Conservation (phyloP, 2,113 vertebrate species). For the Climacteris rufus region DNA sequence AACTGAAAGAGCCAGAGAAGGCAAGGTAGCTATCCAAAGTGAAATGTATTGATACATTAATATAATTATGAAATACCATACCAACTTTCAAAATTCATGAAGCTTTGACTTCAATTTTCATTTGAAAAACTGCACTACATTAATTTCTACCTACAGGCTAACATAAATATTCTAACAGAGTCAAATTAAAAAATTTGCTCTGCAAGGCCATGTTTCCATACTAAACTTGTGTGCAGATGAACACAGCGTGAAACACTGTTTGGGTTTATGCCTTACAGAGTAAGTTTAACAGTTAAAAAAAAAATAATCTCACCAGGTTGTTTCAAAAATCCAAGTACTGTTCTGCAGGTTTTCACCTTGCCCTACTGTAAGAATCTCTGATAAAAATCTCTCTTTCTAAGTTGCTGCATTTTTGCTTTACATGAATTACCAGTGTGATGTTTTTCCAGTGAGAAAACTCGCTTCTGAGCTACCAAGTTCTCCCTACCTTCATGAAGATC, state of each 20-base stretch:
- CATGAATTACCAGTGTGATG: neutral
- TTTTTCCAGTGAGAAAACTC: neutral
- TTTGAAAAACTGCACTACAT: fast-evolving
- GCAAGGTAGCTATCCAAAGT: neutral
- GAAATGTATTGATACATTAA: neutral
- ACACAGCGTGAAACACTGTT: neutral
- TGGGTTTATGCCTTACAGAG: neutral
- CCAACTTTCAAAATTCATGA: neutral
- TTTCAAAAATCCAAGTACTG: neutral
- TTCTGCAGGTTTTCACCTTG: neutral
- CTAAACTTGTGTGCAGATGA: neutral
- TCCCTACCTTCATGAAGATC: neutral
- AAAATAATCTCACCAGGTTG: neutral
- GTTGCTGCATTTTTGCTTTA: neutral
- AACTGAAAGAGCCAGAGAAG: neutral
- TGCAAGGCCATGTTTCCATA: neutral
- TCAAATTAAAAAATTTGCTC: neutral
- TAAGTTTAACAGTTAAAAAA: neutral
- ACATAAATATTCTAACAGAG: neutral
- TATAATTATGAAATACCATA: neutral
- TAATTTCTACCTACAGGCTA: neutral
- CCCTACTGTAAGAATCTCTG: neutral
- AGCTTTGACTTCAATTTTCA: neutral
- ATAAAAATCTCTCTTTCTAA: neutral
- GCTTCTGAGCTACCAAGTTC: neutral